Conservation (phyloP, 2,888 invertebrate genomes). For the Cerastis rubricosa region DNA sequence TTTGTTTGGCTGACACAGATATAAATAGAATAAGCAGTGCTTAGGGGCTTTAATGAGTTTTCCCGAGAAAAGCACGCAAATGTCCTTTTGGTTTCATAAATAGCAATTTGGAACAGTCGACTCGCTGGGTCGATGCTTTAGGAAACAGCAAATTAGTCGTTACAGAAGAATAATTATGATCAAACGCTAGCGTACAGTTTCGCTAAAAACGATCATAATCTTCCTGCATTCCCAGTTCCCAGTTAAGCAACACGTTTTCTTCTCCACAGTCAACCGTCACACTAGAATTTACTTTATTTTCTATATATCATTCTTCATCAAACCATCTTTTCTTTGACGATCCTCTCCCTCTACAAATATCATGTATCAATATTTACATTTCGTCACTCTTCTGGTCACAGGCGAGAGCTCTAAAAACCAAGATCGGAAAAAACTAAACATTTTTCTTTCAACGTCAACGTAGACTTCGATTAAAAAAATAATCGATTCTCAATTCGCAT, state of each 20-base stretch:
- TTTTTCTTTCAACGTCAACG: not conserved
- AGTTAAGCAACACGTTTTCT: not conserved
- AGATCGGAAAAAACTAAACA: not conserved
- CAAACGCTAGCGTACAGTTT: not conserved
- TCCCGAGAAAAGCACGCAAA: slow-evolving; percentile 22
- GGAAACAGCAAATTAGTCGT: not conserved
- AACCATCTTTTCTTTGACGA: not conserved
- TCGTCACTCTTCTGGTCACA: not conserved
- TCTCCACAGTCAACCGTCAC: not conserved
- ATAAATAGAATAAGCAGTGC: slow-evolving; percentile 26
- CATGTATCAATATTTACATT: not conserved
- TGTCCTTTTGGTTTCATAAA: slow-evolving; percentile 30
- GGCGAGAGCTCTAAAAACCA: not conserved
- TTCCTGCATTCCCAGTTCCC: not conserved
- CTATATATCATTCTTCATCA: not conserved
- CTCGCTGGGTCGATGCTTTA: not conserved
- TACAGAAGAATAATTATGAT: not conserved
- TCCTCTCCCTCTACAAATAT: not conserved
- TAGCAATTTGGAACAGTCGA: slow-evolving; percentile 18
- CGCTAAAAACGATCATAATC: not conserved
- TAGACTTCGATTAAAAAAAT: not conserved
- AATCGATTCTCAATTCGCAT: slow-evolving; percentile 9
- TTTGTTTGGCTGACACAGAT: slow-evolving; percentile 27
- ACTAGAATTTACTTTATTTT: not conserved
- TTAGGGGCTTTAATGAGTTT: slow-evolving; percentile 43